These are phyloP conservation scores for Dromas ardeola DNA, from an alignment of 2,113 vertebrate genomes.

Conservation along the genomic window DNA sequence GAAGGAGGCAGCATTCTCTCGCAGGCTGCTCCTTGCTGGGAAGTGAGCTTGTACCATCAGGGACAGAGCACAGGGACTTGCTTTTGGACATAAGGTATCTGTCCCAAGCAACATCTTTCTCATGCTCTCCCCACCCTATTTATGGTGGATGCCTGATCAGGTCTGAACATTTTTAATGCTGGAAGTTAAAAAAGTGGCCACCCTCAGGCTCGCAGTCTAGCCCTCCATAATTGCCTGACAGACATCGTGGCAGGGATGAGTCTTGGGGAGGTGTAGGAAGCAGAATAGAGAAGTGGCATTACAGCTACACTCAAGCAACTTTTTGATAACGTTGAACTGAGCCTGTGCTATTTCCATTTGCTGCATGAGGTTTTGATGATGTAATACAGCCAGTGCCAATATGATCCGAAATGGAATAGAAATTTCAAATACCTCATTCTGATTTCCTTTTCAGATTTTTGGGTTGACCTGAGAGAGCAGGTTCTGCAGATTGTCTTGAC, in stretches of 20 bases:
- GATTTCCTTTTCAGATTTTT: slow-evolving; percentile 15
- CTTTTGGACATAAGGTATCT: background rate
- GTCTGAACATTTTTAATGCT: background rate
- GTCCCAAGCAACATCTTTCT: background rate
- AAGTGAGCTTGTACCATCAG: background rate
- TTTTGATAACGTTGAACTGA: slow-evolving; percentile 9
- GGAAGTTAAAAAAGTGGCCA: background rate
- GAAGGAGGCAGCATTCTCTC: background rate
- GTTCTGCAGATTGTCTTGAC: slow-evolving; percentile 17
- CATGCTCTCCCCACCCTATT: background rate
- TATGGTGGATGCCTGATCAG: background rate
- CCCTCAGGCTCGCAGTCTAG: background rate
- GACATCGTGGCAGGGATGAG: background rate
- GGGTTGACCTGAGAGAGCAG: slow-evolving; percentile 13
- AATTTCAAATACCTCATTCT: slow-evolving; percentile 35
- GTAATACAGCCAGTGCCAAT: slow-evolving; percentile 13
- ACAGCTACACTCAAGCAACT: background rate
- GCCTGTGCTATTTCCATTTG: background rate
- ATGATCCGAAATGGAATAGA: slow-evolving; percentile 11
- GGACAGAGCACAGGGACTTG: background rate
- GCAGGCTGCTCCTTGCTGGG: background rate
- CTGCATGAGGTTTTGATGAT: slow-evolving; percentile 11
- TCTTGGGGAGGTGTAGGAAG: background rate
- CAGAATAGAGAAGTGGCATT: background rate
- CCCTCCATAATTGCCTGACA: background rate